These are phyloP conservation scores for Drosophila saltans DNA, from an alignment of 1,140 invertebrate species.

Conservation along the genomic window DNA sequence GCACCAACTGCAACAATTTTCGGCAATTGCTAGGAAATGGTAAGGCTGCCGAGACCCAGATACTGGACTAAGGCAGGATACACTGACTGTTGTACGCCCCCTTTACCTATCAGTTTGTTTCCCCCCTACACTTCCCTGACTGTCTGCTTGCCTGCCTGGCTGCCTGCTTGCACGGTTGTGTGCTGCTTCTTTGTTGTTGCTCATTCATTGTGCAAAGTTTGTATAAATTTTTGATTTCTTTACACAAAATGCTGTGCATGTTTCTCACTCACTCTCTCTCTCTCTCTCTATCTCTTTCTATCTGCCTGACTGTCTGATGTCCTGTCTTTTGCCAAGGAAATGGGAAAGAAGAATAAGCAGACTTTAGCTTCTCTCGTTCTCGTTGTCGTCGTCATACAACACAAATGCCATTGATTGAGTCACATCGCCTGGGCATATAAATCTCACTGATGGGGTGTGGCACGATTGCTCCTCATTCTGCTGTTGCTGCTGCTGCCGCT, in stretches of 20 bases:
- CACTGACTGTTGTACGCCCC: conserved; percentile 11
- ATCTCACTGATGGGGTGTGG: conserved; percentile 79
- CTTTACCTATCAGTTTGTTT: not conserved
- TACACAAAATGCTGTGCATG: conserved; percentile 81
- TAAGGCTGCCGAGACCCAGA: conserved; percentile 29
- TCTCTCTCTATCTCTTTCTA: not conserved
- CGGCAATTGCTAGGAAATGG: conserved; percentile 71
- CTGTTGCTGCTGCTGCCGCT: conserved; percentile 11
- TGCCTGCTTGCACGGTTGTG: conserved; percentile 15
- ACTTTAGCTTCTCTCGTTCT: conserved; percentile 6
- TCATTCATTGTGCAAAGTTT: conserved; percentile 81
- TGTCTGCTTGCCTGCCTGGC: not conserved
- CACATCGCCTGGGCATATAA: conserved; percentile 80
- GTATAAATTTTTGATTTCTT: conserved; percentile 82
- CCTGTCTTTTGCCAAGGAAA: conserved; percentile 34
- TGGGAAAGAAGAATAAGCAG: conserved; percentile 10
- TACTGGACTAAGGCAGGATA: conserved; percentile 46
- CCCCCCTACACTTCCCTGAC: not conserved
- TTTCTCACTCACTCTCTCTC: conserved; percentile 30
- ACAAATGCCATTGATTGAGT: conserved; percentile 81
- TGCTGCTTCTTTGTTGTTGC: conserved; percentile 69
- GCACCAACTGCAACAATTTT: conserved; percentile 69
- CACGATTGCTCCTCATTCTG: conserved; percentile 36
- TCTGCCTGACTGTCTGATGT: conserved; percentile 57
- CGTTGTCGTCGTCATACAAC: conserved; percentile 55